Percentiles rank a stretch among this genome's conserved stretches.
Evolutionary conservation across 2,888 invertebrate genomes (phyloP).

Genomic region (Agrenia bidenticulata): DNA sequence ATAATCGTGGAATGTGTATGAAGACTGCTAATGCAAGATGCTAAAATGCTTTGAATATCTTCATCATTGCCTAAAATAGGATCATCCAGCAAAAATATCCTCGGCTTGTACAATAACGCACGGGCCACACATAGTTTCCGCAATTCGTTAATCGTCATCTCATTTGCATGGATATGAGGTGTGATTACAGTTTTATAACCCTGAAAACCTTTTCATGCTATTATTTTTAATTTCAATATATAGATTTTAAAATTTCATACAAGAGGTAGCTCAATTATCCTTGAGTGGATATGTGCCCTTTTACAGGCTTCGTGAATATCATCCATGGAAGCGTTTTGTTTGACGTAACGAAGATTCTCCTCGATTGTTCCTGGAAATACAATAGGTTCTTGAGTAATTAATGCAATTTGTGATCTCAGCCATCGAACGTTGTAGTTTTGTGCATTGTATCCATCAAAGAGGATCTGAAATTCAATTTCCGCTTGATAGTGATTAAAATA

Average conservation of each 20-base stretch:
- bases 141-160: slow-evolving; percentile 12
- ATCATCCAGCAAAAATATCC: slow-evolving; percentile 34
- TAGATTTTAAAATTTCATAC: slow-evolving; percentile 25
- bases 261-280: slow-evolving; percentile 23
- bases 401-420: slow-evolving; percentile 35
- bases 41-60: slow-evolving; percentile 14
- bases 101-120: slow-evolving; percentile 25
- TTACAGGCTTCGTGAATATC: slow-evolving; percentile 37
- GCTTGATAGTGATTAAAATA: neutral
- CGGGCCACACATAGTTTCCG: slow-evolving; percentile 36
- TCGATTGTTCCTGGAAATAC: slow-evolving; percentile 38
- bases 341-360: slow-evolving; percentile 38
- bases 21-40: slow-evolving; percentile 11
- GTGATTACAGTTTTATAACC: neutral
- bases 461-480: slow-evolving; percentile 22
- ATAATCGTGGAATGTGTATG: slow-evolving; percentile 26
- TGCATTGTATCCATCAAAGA: slow-evolving; percentile 36
- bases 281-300: slow-evolving; percentile 26
- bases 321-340: slow-evolving; percentile 18
- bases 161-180: neutral
- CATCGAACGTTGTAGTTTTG: slow-evolving; percentile 37
- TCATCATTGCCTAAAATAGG: slow-evolving; percentile 22
- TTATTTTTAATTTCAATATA: no score
- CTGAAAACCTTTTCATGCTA: no score
- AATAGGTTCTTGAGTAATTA: slow-evolving; percentile 27